phyloP scores from a whole-genome alignment of 2,113 vertebrate species.

The Tursiops truncatus region DNA sequence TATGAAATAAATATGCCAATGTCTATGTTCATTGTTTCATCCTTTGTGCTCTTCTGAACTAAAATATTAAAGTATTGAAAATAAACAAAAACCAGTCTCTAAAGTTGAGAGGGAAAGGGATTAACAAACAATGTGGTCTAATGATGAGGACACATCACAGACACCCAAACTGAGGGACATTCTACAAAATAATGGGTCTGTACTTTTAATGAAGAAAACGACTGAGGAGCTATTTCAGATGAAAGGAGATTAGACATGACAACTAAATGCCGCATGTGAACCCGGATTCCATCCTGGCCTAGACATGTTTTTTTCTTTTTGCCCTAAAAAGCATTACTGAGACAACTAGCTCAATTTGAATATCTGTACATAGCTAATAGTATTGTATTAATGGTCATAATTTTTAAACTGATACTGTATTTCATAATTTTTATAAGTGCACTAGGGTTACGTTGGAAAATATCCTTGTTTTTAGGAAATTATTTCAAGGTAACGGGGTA shows the following conservation, averaged over 20 bases:
- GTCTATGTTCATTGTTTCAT: not conserved
- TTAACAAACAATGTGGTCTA: not conserved
- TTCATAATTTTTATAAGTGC: not conserved
- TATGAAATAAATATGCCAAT: not conserved
- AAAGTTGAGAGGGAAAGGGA: not conserved
- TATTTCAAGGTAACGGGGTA: not conserved
- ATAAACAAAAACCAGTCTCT: not conserved
- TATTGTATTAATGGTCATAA: not conserved
- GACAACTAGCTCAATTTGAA: not conserved
- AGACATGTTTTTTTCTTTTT: not conserved
- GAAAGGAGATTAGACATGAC: not conserved
- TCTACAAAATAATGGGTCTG: not conserved
- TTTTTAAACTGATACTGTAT: not conserved
- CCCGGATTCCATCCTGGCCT: not conserved
- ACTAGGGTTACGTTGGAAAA: not conserved
- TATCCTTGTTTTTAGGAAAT: constrained; percentile 36
- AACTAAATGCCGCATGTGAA: not conserved
- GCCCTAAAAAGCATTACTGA: not conserved
- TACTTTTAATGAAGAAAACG: not conserved
- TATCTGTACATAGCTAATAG: not conserved
- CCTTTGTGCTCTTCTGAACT: not conserved
- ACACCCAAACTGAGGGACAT: not conserved
- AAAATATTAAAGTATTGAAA: not conserved
- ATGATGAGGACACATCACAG: not conserved
- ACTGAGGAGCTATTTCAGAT: not conserved